Evolutionary conservation across 2,888 invertebrate genomes (phyloP), one percentile per base, ranked within the genome.

Genomic region (Ceratothoa steindachneri): DNA sequence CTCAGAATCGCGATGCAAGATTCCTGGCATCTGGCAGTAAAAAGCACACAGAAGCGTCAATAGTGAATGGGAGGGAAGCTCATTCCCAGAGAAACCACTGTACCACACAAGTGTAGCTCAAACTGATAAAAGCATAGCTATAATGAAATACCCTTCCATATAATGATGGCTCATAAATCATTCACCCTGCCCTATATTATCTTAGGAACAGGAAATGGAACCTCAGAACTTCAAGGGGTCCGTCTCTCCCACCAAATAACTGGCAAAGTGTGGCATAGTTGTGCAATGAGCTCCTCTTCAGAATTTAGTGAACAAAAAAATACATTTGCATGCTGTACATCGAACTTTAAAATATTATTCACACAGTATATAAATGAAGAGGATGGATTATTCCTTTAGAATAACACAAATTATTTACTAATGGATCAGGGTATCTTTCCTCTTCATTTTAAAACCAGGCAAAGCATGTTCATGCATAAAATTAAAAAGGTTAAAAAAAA

Each of bases 41-140:
- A 60, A 60, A 60, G 60, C 60, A 60, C 60, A 60, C 60, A 60
- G 22, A 1, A n/a, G 60, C 24, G 19, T 60, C 60, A 60, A 60
- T 41, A 41, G 41, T 41, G 41, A 41, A n/a, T n/a, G n/a, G n/a
- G 41, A 41, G 41, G 41, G 41, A 41, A 41, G 41, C 41, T 41
- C 41, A 41, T 15, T 41, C 41, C 41, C 41, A 41, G 41, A 41
- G 41, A 15, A 41, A 5, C 15, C 41, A 41, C 41, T 41, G 41
- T 41, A 41, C n/a, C n/a, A n/a, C n/a, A n/a, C n/a, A n/a, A n/a
- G n/a, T n/a, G n/a, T n/a, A n/a, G n/a, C n/a, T n/a, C n/a, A n/a
- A n/a, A n/a, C n/a, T n/a, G n/a, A n/a, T n/a, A n/a, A n/a, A n/a
- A n/a, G n/a, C n/a, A n/a, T n/a, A n/a, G n/a, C n/a, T n/a, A n/a